A percentile compares a stretch with the other conserved stretches of the same genome.
These are phyloP conservation scores for Polyergus mexicanus DNA, from an alignment of 1,140 invertebrate genomes.

Conservation along the genomic window DNA sequence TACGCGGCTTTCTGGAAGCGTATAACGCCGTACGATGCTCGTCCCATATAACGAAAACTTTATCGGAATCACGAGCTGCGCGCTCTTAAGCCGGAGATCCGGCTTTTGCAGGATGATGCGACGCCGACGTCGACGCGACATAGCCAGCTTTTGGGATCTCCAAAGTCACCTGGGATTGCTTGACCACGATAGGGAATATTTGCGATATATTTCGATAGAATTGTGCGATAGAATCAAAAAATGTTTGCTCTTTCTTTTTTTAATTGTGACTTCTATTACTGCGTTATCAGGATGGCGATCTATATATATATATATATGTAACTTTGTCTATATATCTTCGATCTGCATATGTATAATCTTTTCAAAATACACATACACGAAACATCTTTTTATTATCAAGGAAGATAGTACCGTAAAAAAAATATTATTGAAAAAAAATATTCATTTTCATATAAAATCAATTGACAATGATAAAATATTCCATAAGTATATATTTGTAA, in stretches of 20 bases:
- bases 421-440: not conserved
- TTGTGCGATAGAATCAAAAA: not conserved
- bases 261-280: not conserved
- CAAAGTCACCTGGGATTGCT: constrained; percentile 27
- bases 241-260: not conserved
- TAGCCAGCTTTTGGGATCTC: constrained; percentile 51
- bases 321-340: no score
- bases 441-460: not conserved
- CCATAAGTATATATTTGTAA: not conserved
- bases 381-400: no score
- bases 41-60: constrained; percentile 69
- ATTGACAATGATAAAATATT: not conserved
- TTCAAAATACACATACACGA: no score
- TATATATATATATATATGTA: no score
- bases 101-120: constrained; percentile 65
- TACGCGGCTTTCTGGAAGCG: constrained; percentile 18
- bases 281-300: not conserved
- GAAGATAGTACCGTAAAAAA: no score
- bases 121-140: constrained; percentile 56
- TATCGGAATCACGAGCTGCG: constrained; percentile 64
- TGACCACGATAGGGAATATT: constrained; percentile 4
- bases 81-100: constrained; percentile 67
- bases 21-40: constrained; percentile 5
- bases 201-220: constrained; percentile 15
- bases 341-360: no score